phyloP scores from a whole-genome alignment of 2,113 vertebrate genomes.

The Numida meleagris region DNA sequence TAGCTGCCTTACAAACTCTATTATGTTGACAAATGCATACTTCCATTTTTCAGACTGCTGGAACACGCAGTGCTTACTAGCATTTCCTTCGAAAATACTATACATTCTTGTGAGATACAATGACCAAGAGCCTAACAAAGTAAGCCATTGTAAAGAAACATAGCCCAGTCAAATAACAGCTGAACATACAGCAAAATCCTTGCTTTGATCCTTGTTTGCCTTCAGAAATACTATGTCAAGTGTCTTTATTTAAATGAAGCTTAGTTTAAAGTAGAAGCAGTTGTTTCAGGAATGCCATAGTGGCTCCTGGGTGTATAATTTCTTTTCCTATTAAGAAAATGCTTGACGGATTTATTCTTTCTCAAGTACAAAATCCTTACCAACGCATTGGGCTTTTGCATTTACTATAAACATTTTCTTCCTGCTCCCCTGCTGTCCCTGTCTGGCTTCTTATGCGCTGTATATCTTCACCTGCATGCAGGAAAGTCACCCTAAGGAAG shows the following conservation, averaged over 20 bases:
- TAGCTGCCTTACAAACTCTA: constrained; percentile 69
- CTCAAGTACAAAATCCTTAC: not conserved
- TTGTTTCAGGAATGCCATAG: not conserved
- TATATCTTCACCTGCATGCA: fast-evolving
- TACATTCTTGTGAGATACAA: not conserved
- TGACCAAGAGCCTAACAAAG: not conserved
- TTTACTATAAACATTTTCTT: not conserved
- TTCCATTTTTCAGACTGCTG: constrained; percentile 71
- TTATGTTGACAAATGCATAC: constrained; percentile 79
- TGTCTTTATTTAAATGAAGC: not conserved
- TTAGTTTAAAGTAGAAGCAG: not conserved
- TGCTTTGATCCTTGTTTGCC: not conserved
- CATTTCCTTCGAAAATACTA: not conserved
- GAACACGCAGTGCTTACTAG: not conserved
- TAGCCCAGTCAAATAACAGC: not conserved
- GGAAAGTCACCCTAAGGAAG: not conserved
- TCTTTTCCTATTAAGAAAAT: not conserved
- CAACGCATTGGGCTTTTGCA: not conserved
- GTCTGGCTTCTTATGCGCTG: fast-evolving
- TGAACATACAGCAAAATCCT: not conserved
- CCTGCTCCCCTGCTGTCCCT: not conserved
- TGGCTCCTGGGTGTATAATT: not conserved
- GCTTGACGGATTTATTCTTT: not conserved
- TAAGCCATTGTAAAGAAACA: not conserved
- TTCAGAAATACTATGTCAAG: not conserved